Evolutionary conservation across 1,140 invertebrate species (phyloP).

Genomic region (Drosophila bipectinata): DNA sequence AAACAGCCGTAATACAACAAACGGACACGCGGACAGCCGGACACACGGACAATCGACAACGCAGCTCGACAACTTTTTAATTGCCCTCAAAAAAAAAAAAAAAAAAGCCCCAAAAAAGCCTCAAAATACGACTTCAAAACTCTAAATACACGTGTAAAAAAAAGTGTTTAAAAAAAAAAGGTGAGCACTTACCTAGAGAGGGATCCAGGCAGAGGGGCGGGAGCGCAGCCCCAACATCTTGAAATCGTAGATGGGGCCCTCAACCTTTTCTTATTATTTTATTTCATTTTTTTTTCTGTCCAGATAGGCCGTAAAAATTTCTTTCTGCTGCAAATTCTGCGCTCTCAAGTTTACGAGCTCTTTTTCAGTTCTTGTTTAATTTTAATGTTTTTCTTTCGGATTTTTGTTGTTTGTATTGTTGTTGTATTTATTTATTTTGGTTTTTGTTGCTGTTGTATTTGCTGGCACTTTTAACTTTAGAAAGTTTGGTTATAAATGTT

Average conservation of each 20-base stretch:
- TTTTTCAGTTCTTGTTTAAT: conserved; percentile 57
- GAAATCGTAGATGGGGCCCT: conserved; percentile 1
- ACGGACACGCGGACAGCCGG: conserved; percentile 43
- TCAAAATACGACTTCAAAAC: conserved; percentile 38
- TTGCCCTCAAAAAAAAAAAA: conserved; percentile 60
- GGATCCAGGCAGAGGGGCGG: conserved; percentile 1
- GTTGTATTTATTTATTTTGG: conserved; percentile 2
- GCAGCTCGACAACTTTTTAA: conserved; percentile 74
- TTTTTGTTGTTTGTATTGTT: conserved; percentile 16
- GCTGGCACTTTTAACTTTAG: conserved; percentile 59
- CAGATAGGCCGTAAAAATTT: conserved; percentile 63
- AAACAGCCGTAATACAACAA: conserved; percentile 62
- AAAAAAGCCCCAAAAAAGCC: conserved; percentile 3
- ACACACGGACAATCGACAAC: conserved; percentile 37
- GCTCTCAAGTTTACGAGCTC: conserved; percentile 33
- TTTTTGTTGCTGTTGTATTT: neutral
- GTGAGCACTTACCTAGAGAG: conserved; percentile 12
- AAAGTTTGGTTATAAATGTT: conserved; percentile 68
- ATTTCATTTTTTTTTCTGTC: neutral
- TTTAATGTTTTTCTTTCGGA: conserved; percentile 38
- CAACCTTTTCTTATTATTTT: conserved; percentile 3
- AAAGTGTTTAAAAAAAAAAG: conserved; percentile 14
- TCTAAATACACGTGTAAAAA: conserved; percentile 30
- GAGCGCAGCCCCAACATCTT: neutral
- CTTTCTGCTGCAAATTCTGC: conserved; percentile 27